Percentiles rank a stretch among this genome's conserved stretches.
These are phyloP conservation scores for Theodoxus fluviatilis DNA, from an alignment of 2,888 invertebrate genomes.

Conservation along the genomic window DNA sequence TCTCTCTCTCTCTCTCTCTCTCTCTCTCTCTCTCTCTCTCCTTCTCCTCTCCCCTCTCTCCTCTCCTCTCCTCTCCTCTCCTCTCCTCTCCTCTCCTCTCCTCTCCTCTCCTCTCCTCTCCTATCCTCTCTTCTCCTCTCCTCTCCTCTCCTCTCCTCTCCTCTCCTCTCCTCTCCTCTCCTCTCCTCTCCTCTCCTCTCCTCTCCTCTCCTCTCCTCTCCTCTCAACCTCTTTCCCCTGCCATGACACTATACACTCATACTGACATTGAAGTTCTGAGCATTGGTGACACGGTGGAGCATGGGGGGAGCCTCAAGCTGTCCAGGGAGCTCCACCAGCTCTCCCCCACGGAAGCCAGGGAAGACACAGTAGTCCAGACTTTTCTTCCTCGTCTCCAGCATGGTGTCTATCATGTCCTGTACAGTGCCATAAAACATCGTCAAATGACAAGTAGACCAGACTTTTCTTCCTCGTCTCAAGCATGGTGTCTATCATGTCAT, in stretches of 20 bases:
- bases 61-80: background rate
- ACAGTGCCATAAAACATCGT: too few species aligned
- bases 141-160: background rate
- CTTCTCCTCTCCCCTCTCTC: background rate
- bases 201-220: background rate
- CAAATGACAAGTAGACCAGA: conserved; percentile 58
- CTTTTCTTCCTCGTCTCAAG: conserved; percentile 54
- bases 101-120: background rate
- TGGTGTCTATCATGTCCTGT: conserved; percentile 54
- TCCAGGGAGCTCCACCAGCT: conserved; percentile 59
- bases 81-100: background rate
- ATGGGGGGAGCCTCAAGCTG: conserved; percentile 63
- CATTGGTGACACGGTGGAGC: conserved; percentile 60
- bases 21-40: conserved; percentile 9
- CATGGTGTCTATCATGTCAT: conserved; percentile 57
- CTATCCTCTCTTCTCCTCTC: background rate
- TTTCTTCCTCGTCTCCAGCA: conserved; percentile 55
- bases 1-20: background rate
- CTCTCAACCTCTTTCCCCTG: background rate
- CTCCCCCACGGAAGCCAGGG: conserved; percentile 58
- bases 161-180: background rate
- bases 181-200: background rate
- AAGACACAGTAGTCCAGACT: conserved; percentile 58
- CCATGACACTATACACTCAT: background rate
- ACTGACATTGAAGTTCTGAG: conserved; percentile 62